Percentiles rank a stretch among this genome's conserved stretches.
phyloP scores from a whole-genome alignment of 2,888 invertebrate species.

The Epinotia demarniana region DNA sequence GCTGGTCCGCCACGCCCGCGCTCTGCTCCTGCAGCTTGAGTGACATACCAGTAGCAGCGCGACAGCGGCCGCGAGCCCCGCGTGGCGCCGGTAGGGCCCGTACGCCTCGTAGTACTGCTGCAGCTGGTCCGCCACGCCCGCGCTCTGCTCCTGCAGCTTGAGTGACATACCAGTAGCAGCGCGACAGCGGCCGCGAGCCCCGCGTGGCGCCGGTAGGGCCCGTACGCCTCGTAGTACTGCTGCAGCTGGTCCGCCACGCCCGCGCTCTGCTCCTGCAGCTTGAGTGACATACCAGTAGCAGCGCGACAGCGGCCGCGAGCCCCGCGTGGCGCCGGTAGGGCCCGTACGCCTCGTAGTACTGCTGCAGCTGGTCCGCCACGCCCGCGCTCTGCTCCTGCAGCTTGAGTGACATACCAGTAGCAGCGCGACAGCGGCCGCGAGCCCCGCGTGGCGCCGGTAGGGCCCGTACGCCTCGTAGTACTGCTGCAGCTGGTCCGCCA shows the following conservation, averaged over 20 bases:
- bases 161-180: no score
- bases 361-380: slow-evolving; percentile 54
- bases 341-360: slow-evolving; percentile 54
- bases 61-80: slow-evolving; percentile 88
- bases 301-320: slow-evolving; percentile 87
- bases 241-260: slow-evolving; percentile 55
- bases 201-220: slow-evolving; percentile 87
- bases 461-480: slow-evolving; percentile 60
- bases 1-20: slow-evolving; percentile 52
- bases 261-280: slow-evolving; percentile 56
- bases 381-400: slow-evolving; percentile 56
- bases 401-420: no score
- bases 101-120: slow-evolving; percentile 34
- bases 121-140: slow-evolving; percentile 54
- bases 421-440: slow-evolving; percentile 88
- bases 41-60: slow-evolving; percentile 88
- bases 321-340: slow-evolving; percentile 88
- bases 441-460: slow-evolving; percentile 88
- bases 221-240: slow-evolving; percentile 50
- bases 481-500: slow-evolving; percentile 54
- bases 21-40: slow-evolving; percentile 58
- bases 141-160: slow-evolving; percentile 57
- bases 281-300: no score
- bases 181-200: slow-evolving; percentile 89
- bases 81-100: slow-evolving; percentile 87